phyloP scores from a whole-genome alignment of 64 coral and sea anemone species.

The Astreopora myriophthalma region DNA sequence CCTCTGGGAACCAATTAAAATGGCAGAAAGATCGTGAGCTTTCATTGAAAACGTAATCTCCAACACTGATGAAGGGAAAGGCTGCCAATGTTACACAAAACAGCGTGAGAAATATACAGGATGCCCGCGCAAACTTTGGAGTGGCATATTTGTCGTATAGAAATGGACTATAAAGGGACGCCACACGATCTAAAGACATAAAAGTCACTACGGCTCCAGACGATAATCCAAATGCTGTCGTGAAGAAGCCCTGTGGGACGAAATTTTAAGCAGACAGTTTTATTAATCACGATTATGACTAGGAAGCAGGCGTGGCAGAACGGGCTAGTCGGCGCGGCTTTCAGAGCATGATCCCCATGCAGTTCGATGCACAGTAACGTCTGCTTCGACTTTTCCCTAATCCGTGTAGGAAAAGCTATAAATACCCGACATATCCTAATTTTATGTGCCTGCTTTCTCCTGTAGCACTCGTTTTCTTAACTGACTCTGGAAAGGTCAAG shows the following conservation, averaged over 20 bases:
- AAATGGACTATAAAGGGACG: constrained; percentile 55
- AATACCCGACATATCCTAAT: too few species aligned
- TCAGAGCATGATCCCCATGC: too few species aligned
- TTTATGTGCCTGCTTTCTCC: too few species aligned
- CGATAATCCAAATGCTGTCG: constrained; percentile 36
- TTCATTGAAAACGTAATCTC: constrained; percentile 24
- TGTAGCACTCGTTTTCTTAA: too few species aligned
- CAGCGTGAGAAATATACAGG: constrained; percentile 7
- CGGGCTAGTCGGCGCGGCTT: too few species aligned
- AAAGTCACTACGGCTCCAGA: constrained; percentile 62
- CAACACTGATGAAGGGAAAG: constrained; percentile 36
- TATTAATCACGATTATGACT: too few species aligned
- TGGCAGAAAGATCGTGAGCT: constrained; percentile 37
- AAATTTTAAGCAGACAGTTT: too few species aligned
- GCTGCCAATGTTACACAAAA: constrained; percentile 13
- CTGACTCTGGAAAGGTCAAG: too few species aligned
- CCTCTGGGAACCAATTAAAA: constrained; percentile 27
- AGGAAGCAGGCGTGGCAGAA: too few species aligned
- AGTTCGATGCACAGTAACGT: too few species aligned
- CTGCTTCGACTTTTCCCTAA: too few species aligned
- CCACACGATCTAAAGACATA: constrained; percentile 59
- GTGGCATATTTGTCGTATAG: constrained; percentile 52
- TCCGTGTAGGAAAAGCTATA: too few species aligned
- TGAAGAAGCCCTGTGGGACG: constrained; percentile 65
- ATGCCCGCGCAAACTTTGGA: constrained; percentile 5